phyloP scores from a whole-genome alignment of 1,140 invertebrate species.

The Araneus ventricosus region DNA sequence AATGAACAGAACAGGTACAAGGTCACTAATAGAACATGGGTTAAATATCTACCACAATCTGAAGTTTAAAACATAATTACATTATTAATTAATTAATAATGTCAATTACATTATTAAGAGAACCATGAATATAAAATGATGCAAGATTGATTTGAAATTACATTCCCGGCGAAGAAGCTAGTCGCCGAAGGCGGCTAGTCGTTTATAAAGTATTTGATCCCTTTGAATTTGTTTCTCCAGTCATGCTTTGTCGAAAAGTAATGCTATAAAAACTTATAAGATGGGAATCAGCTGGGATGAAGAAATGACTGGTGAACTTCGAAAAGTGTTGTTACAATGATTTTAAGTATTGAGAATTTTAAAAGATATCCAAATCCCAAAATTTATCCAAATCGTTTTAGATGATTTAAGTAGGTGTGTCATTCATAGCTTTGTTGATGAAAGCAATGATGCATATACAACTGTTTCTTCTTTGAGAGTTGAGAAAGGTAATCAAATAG shows the following conservation, averaged over 20 bases:
- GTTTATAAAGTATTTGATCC: not conserved
- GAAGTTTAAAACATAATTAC: too few species aligned
- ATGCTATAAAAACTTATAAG: not conserved
- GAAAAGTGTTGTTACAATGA: not conserved
- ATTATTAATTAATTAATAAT: too few species aligned
- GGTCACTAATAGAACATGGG: too few species aligned
- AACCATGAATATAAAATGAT: too few species aligned
- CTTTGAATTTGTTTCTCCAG: slow-evolving; percentile 2
- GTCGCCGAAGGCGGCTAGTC: too few species aligned
- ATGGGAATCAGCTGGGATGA: not conserved
- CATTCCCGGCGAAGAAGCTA: too few species aligned
- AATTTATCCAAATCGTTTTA: not conserved
- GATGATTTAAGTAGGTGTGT: not conserved
- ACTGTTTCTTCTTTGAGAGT: not conserved
- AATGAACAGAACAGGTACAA: too few species aligned
- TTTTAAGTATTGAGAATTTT: not conserved
- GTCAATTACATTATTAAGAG: too few species aligned
- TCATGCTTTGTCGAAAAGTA: not conserved
- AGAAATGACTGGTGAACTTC: not conserved
- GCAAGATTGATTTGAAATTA: too few species aligned
- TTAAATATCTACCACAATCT: too few species aligned
- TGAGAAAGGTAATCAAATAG: not conserved
- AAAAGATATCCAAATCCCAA: not conserved
- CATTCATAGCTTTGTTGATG: slow-evolving; percentile 8
- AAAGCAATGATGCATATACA: not conserved